Percentiles rank a stretch among this genome's conserved stretches.
phyloP scores from a whole-genome alignment of 2,797 vertebrate genomes.

The Ciconia nigra region DNA sequence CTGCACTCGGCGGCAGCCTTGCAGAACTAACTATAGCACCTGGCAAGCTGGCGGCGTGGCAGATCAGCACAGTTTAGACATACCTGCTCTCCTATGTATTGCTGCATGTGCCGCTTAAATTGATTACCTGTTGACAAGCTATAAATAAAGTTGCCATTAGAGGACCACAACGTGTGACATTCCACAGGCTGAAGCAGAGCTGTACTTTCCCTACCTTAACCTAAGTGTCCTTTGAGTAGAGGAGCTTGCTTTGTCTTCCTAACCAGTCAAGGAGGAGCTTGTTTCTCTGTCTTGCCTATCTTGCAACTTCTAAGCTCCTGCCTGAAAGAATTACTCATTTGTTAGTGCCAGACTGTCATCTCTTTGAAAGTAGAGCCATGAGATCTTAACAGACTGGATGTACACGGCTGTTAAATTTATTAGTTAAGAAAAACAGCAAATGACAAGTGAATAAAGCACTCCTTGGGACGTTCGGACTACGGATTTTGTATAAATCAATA shows the following conservation, averaged over 20 bases:
- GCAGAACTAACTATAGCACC: neutral
- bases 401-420: conserved; percentile 76
- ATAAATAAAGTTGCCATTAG: conserved; percentile 25
- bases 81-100: neutral
- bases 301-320: conserved; percentile 53
- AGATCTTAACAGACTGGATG: conserved; percentile 57
- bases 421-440: conserved; percentile 85
- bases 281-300: conserved; percentile 38
- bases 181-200: neutral
- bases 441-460: conserved; percentile 88
- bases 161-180: neutral
- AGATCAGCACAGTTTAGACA: neutral
- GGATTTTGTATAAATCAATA: conserved; percentile 89
- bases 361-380: conserved; percentile 23
- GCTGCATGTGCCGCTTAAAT: neutral
- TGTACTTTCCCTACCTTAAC: neutral
- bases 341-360: conserved; percentile 52
- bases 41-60: neutral
- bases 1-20: neutral
- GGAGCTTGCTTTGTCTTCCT: conserved; percentile 19
- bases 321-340: conserved; percentile 60
- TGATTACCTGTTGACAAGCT: conserved; percentile 34
- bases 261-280: neutral
- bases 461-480: conserved; percentile 85
- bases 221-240: neutral